Conservation (phyloP, 2,113 vertebrate genomes). For the Corynorhinus townsendii region DNA sequence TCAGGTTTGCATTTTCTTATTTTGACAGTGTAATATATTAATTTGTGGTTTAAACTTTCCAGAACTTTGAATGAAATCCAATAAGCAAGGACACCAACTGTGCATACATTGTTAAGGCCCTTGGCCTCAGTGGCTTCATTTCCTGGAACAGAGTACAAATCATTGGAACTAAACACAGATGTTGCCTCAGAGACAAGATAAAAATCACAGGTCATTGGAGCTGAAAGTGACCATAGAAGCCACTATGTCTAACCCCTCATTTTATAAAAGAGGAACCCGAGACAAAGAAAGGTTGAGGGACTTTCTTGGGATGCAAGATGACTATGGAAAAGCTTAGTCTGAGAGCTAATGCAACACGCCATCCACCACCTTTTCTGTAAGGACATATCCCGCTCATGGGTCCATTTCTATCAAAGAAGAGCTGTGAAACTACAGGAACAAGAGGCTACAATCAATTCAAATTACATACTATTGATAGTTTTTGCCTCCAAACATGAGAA, state of each 20-base stretch:
- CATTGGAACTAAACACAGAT: background rate
- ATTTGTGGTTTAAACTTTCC: background rate
- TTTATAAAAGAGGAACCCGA: background rate
- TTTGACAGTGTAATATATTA: background rate
- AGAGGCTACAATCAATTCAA: background rate
- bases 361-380: background rate
- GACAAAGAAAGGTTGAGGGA: background rate
- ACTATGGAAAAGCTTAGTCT: background rate
- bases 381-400: background rate
- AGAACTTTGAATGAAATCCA: background rate
- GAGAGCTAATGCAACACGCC: background rate
- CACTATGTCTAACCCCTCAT: background rate
- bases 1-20: background rate
- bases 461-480: background rate
- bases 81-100: background rate
- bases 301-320: background rate
- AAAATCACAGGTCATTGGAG: background rate
- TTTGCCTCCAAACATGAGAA: background rate
- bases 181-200: background rate
- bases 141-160: background rate
- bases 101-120: background rate
- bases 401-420: background rate
- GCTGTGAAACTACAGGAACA: background rate
- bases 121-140: background rate
- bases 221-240: background rate